Conservation (phyloP, 2,888 invertebrate genomes). For the Leptura quadrifasciata region DNA sequence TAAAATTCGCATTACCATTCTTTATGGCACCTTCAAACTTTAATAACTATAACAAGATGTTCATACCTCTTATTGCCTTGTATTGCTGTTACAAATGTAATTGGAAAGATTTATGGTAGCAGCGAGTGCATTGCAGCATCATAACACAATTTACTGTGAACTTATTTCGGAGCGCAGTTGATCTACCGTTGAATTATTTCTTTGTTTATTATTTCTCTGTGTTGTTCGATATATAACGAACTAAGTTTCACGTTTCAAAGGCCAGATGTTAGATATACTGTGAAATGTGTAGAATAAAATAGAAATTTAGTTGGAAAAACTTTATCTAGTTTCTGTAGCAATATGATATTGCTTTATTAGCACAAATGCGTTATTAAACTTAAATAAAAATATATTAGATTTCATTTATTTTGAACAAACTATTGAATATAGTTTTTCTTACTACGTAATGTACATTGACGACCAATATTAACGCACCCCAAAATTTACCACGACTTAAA, state of each 20-base stretch:
- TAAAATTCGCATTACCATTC: neutral
- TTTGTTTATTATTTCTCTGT: constrained; percentile 10
- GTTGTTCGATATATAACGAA: neutral
- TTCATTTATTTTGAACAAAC: neutral
- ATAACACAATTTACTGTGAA: constrained; percentile 50
- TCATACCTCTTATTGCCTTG: neutral
- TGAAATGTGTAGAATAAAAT: neutral
- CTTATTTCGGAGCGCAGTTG: constrained; percentile 32
- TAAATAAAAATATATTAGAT: neutral
- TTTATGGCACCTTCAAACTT: neutral
- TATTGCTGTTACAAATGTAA: constrained; percentile 40
- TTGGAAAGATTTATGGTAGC: constrained; percentile 52
- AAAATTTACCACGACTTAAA: no score
- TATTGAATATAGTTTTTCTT: no score
- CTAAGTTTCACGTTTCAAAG: constrained; percentile 21
- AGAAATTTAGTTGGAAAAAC: neutral
- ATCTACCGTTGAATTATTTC: constrained; percentile 29
- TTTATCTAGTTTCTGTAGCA: neutral
- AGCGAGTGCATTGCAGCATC: constrained; percentile 50
- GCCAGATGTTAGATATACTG: constrained; percentile 3
- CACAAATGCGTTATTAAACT: neutral
- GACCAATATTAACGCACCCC: no score
- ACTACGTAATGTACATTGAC: no score
- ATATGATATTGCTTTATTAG: neutral
- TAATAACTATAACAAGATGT: neutral